Conservation (phyloP, 35 echinoderm and acorn worm genomes). For the Nesometra sesokonis region DNA sequence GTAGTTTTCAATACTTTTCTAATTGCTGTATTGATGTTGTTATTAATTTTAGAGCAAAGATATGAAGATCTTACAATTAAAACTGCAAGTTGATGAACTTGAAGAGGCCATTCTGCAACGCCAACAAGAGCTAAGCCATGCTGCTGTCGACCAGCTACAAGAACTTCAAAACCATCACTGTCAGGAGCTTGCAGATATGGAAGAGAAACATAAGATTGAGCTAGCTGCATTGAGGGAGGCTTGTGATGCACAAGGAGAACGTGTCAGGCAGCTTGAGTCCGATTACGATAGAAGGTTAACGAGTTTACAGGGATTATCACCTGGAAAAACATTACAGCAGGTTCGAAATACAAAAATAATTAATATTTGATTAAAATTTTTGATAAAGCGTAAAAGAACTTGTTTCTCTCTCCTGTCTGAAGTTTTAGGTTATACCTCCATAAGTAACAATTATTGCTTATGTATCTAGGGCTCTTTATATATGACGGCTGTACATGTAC, state of each 20-base stretch:
- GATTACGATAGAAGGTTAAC: slow-evolving; percentile 73
- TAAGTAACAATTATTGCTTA: no score
- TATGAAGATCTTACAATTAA: slow-evolving; percentile 48
- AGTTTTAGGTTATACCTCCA: no score
- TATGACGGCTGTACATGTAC: no score
- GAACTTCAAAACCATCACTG: slow-evolving; percentile 40
- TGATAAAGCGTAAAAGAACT: no score
- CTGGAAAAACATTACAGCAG: slow-evolving; percentile 87
- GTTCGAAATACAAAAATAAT: no score
- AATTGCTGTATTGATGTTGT: no score
- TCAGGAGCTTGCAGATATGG: slow-evolving; percentile 8
- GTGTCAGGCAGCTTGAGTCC: slow-evolving; percentile 57
- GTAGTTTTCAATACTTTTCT: no score
- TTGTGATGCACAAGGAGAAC: slow-evolving; percentile 52
- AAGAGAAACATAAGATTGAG: slow-evolving; percentile 43
- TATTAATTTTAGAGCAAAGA: slow-evolving; percentile 65
- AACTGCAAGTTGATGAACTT: slow-evolving; percentile 62
- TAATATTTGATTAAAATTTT: no score
- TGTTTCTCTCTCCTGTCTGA: no score
- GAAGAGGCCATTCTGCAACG: slow-evolving; percentile 71
- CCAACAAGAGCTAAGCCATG: slow-evolving; percentile 48
- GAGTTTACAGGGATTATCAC: slow-evolving; percentile 56
- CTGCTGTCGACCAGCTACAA: slow-evolving; percentile 21
- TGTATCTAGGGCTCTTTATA: no score
- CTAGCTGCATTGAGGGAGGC: slow-evolving; percentile 42